Evolutionary conservation across 2,797 vertebrate genomes (phyloP).

Genomic region (Tachyglossus aculeatus): DNA sequence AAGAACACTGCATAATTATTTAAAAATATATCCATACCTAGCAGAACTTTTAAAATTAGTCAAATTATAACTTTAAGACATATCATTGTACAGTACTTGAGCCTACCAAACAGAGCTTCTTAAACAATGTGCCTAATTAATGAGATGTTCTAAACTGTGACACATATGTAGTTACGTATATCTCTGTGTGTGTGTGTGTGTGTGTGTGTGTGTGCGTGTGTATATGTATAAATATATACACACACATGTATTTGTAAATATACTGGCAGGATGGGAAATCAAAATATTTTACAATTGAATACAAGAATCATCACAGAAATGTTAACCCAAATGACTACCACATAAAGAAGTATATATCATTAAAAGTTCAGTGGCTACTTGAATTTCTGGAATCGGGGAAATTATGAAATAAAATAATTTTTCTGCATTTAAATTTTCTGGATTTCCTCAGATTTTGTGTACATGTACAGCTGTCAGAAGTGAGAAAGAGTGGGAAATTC

Average conservation of each 20-base stretch:
- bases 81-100: neutral
- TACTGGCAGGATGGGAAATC: too few relatives aligned
- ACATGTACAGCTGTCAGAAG: slow-evolving; percentile 40
- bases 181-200: neutral
- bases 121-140: neutral
- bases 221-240: neutral
- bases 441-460: slow-evolving; percentile 13
- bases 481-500: slow-evolving; percentile 27
- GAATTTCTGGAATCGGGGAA: slow-evolving; percentile 52
- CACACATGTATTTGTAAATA: neutral
- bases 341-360: slow-evolving; percentile 64
- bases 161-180: too few relatives aligned
- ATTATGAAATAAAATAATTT: slow-evolving; percentile 55
- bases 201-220: neutral
- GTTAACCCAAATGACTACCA: slow-evolving; percentile 51
- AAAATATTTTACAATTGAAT: too few relatives aligned
- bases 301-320: slow-evolving; percentile 32
- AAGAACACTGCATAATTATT: slow-evolving; percentile 49
- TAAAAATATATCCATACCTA: slow-evolving; percentile 38
- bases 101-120: neutral
- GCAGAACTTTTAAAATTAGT: slow-evolving; percentile 16
- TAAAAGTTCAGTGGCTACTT: slow-evolving; percentile 53
- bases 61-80: neutral
- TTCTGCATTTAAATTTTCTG: slow-evolving; percentile 37
- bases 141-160: slow-evolving; percentile 9